Conservation (phyloP, 2,888 invertebrate species). For the Omphaloscelis lunosa region DNA sequence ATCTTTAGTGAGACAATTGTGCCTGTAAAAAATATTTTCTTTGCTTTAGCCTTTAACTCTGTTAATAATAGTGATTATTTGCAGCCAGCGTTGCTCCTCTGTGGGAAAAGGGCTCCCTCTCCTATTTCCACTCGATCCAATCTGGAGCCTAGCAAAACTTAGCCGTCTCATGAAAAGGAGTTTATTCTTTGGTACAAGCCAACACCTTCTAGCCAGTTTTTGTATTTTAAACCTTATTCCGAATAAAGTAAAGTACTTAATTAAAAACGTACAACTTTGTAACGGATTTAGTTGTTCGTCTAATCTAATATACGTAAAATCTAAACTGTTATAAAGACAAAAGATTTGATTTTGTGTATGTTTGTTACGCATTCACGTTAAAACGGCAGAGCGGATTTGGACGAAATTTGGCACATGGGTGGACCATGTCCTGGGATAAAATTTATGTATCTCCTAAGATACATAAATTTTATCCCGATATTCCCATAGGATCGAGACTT, state of each 20-base stretch:
- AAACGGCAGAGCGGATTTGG: too few relatives aligned
- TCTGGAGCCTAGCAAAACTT: neutral
- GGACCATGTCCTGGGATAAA: too few relatives aligned
- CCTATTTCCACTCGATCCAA: neutral
- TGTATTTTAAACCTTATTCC: neutral
- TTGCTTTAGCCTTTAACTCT: conserved; percentile 5
- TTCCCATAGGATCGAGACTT: too few relatives aligned
- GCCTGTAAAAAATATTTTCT: conserved; percentile 32
- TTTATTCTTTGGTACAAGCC: neutral
- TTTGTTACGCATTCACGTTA: too few relatives aligned
- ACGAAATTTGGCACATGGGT: too few relatives aligned
- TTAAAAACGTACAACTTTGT: neutral
- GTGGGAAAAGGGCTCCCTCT: neutral
- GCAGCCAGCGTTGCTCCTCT: neutral
- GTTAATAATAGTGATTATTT: neutral
- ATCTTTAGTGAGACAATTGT: conserved; percentile 57
- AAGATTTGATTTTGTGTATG: too few relatives aligned
- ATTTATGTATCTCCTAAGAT: too few relatives aligned
- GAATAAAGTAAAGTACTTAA: neutral
- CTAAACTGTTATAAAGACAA: too few relatives aligned
- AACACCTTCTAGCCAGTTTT: neutral
- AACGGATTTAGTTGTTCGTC: neutral
- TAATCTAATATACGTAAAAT: too few relatives aligned
- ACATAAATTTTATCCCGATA: too few relatives aligned
- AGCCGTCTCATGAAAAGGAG: neutral